phyloP scores from a whole-genome alignment of 2,888 invertebrate genomes.

The Pandemis cinnamomeana region DNA sequence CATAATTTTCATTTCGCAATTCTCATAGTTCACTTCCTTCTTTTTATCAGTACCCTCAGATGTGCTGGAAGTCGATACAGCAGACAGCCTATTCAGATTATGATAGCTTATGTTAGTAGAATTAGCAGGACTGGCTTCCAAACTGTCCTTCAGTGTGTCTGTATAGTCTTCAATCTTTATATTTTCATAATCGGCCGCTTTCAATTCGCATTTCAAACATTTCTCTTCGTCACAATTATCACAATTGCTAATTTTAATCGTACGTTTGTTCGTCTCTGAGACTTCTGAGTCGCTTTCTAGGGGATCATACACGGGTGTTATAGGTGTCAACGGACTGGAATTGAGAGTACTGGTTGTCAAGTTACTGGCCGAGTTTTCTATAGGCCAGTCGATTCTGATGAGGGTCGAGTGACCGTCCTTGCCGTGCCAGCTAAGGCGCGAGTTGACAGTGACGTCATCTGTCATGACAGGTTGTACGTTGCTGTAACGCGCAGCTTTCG shows the following conservation, averaged over 20 bases:
- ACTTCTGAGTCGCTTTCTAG: slow-evolving; percentile 77
- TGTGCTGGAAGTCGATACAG: slow-evolving; percentile 74
- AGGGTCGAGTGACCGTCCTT: slow-evolving; percentile 78
- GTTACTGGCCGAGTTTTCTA: slow-evolving; percentile 65
- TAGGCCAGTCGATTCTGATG: slow-evolving; percentile 79
- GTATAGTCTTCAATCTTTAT: slow-evolving; percentile 53
- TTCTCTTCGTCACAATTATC: slow-evolving; percentile 68
- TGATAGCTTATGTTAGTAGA: slow-evolving; percentile 80
- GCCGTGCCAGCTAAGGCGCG: slow-evolving; percentile 75
- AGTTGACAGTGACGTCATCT: slow-evolving; percentile 54
- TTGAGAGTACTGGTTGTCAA: slow-evolving; percentile 68
- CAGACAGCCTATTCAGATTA: slow-evolving; percentile 77
- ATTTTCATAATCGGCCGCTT: slow-evolving; percentile 70
- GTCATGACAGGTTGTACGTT: slow-evolving; percentile 61
- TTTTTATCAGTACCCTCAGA: slow-evolving; percentile 64
- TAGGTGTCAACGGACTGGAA: slow-evolving; percentile 69
- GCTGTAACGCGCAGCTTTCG: slow-evolving; percentile 69
- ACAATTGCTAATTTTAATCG: slow-evolving; percentile 68
- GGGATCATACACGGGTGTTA: slow-evolving; percentile 73
- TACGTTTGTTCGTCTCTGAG: slow-evolving; percentile 71
- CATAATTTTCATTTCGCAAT: slow-evolving; percentile 67
- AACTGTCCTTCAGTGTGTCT: slow-evolving; percentile 59
- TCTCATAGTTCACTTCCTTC: slow-evolving; percentile 51
- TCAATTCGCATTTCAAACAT: slow-evolving; percentile 76
- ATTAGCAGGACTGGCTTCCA: slow-evolving; percentile 70